Percentiles rank a stretch among this genome's conserved stretches.
phyloP scores from a whole-genome alignment of 1,140 invertebrate genomes.

The Drosophila quadrilineata region DNA sequence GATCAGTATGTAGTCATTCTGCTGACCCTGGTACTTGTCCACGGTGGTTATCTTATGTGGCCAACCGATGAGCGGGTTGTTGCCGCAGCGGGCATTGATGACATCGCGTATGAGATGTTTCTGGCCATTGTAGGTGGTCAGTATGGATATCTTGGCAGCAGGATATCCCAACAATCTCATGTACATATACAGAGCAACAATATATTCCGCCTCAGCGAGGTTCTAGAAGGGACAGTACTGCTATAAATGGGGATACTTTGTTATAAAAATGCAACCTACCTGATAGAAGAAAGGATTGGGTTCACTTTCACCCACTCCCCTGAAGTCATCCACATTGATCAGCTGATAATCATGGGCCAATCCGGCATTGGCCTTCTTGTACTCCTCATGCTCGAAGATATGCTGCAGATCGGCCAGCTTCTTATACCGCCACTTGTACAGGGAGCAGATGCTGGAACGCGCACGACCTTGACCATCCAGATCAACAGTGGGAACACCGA shows the following conservation, averaged over 20 bases:
- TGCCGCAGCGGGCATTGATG: conserved; percentile 95
- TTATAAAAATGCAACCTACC: too few species aligned
- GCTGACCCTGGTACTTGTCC: conserved; percentile 99
- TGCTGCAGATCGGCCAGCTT: conserved; percentile 95
- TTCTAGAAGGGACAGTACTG: conserved; percentile 86
- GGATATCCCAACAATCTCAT: conserved; percentile 99
- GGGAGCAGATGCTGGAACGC: conserved; percentile 88
- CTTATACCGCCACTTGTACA: conserved; percentile 99
- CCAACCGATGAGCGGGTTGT: conserved; percentile 97
- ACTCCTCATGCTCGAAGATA: conserved; percentile 91
- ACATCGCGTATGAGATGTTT: conserved; percentile 98
- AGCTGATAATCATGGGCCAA: conserved; percentile 97
- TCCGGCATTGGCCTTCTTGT: conserved; percentile 94
- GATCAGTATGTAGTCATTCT: conserved; percentile 98
- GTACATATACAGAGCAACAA: conserved; percentile 99
- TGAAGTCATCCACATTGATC: conserved; percentile 98
- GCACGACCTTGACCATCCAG: conserved; percentile 98
- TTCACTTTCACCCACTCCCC: conserved; percentile 97
- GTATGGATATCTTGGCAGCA: conserved; percentile 97
- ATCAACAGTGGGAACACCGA: conserved; percentile 98
- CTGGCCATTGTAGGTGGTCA: conserved; percentile 99
- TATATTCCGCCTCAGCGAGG: conserved; percentile 98
- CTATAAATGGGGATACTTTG: too few species aligned
- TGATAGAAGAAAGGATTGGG: conserved; percentile 99
- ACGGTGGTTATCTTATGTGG: conserved; percentile 98